phyloP scores from a whole-genome alignment of 2,797 vertebrate species.

The Oryzias sinensis region DNA sequence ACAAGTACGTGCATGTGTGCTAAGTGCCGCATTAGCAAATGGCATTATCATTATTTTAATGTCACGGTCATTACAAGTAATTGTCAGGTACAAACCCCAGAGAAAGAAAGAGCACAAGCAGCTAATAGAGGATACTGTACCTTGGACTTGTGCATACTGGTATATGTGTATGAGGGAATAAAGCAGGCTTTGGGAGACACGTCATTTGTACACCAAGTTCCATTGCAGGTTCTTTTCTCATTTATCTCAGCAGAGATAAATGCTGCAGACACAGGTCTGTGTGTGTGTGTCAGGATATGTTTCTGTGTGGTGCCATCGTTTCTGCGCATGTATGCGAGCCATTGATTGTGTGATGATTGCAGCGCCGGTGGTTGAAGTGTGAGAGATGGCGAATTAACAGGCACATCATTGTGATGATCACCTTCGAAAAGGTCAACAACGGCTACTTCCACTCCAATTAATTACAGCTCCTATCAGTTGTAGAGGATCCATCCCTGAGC shows the following conservation, averaged over 20 bases:
- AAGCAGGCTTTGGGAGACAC: conserved; percentile 19
- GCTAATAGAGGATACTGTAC: conserved; percentile 69
- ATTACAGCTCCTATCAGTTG: conserved; percentile 74
- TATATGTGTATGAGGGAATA: conserved; percentile 19
- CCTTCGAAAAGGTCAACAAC: conserved; percentile 83
- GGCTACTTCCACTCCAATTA: conserved; percentile 74
- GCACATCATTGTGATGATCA: conserved; percentile 73
- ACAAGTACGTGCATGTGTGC: conserved; percentile 33
- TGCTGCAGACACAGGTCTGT: conserved; percentile 8
- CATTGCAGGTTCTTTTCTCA: conserved; percentile 25
- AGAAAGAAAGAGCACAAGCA: conserved; percentile 61
- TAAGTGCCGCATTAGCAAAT: conserved; percentile 73
- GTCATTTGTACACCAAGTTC: conserved; percentile 42
- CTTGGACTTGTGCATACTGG: conserved; percentile 20
- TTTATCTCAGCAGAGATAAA: conserved; percentile 25
- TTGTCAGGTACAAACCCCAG: conserved; percentile 71
- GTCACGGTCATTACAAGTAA: conserved; percentile 78
- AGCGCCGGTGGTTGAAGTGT: conserved; percentile 63
- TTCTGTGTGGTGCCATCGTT: conserved; percentile 23
- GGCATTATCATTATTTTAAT: conserved; percentile 78
- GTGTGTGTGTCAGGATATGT: conserved; percentile 19
- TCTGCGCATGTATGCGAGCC: conserved; percentile 35
- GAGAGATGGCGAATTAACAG: conserved; percentile 79
- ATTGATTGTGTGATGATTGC: conserved; percentile 74
- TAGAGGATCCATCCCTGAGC: conserved; percentile 51